A percentile compares a stretch with the other conserved stretches of the same genome.
These are phyloP conservation scores for Pollimyrus isidori DNA, from an alignment of 2,113 vertebrate species.

Conservation along the genomic window DNA sequence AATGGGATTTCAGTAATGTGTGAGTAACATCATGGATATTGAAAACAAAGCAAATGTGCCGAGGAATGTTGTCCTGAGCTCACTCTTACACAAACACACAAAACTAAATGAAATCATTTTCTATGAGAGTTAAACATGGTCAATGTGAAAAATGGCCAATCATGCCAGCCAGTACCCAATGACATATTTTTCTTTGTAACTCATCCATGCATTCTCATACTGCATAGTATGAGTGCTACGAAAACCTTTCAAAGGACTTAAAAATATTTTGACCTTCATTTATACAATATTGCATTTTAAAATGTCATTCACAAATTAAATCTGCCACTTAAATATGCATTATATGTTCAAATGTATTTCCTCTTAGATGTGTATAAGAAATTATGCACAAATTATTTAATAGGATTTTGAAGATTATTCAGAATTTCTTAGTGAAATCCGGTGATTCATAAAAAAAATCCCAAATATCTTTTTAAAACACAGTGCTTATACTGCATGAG, in stretches of 20 bases:
- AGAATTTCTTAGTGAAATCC: neutral
- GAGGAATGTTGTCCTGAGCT: neutral
- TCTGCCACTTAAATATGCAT: neutral
- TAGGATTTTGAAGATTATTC: neutral
- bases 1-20: neutral
- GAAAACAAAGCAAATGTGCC: neutral
- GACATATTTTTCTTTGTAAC: neutral
- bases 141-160: neutral
- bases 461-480: neutral
- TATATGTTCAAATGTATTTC: neutral
- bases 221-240: neutral
- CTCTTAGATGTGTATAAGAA: neutral
- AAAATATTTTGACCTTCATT: neutral
- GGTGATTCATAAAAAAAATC: neutral
- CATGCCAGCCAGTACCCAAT: neutral
- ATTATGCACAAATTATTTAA: neutral
- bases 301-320: neutral
- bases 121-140: neutral
- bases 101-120: neutral
- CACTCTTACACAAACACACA: neutral
- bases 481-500: neutral
- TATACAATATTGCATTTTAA: neutral
- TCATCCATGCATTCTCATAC: neutral
- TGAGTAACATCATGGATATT: neutral
- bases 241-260: neutral